A percentile compares a stretch with the other conserved stretches of the same genome.
phyloP scores from a whole-genome alignment of 1,140 invertebrate species.

The Antheraea pernyi region DNA sequence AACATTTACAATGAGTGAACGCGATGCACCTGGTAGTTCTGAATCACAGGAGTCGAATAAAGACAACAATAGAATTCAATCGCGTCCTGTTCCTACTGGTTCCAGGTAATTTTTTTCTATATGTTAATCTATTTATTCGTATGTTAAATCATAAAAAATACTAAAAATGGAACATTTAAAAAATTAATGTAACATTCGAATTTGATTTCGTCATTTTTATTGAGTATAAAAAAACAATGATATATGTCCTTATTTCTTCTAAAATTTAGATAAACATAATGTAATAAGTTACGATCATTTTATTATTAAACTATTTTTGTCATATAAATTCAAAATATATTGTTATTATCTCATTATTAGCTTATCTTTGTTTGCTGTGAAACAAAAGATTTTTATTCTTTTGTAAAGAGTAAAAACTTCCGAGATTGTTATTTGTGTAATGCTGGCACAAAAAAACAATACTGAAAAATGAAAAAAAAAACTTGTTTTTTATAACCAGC shows the following conservation, averaged over 20 bases:
- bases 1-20: slow-evolving; percentile 55
- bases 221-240: too few species aligned
- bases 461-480: too few species aligned
- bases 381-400: background rate
- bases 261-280: too few species aligned
- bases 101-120: slow-evolving; percentile 36
- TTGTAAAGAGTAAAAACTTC: too few species aligned
- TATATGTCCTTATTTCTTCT: too few species aligned
- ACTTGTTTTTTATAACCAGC: too few species aligned
- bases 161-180: background rate
- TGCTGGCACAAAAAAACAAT: too few species aligned
- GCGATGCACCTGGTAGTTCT: slow-evolving; percentile 48
- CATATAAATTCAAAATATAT: background rate
- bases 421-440: too few species aligned
- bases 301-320: too few species aligned
- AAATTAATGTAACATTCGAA: too few species aligned
- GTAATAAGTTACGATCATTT: too few species aligned
- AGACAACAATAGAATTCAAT: slow-evolving; percentile 42
- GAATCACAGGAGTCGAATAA: slow-evolving; percentile 47
- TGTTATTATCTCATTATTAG: background rate
- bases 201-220: too few species aligned
- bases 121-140: background rate
- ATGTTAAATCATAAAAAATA: background rate
- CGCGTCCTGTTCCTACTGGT: slow-evolving; percentile 55
- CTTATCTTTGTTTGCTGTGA: background rate